Conservation (phyloP, 2,888 invertebrate genomes). For the Agrochola lota region DNA sequence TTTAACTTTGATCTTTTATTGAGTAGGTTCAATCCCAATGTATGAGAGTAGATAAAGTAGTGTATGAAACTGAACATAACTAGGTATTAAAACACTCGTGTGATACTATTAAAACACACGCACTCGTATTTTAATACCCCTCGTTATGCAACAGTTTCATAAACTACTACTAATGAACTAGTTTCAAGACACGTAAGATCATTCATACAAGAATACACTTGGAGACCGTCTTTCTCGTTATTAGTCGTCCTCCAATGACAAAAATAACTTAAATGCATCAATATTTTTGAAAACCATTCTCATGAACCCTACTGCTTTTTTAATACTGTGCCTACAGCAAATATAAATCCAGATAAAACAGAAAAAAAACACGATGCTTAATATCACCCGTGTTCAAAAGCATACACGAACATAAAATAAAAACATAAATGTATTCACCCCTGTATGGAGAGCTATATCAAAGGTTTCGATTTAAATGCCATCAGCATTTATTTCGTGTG, state of each 20-base stretch:
- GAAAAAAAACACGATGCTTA: neutral
- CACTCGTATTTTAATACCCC: no score
- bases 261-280: neutral
- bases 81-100: no score
- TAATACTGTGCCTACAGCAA: neutral
- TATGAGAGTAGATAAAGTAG: no score
- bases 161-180: neutral
- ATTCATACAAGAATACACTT: neutral
- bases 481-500: conserved; percentile 49
- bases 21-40: no score
- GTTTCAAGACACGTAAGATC: neutral
- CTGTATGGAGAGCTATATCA: conserved; percentile 51
- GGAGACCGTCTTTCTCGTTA: neutral
- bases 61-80: no score
- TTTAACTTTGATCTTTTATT: no score
- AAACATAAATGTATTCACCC: conserved; percentile 41
- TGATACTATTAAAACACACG: no score
- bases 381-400: conserved; percentile 17
- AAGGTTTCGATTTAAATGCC: conserved; percentile 67
- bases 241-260: neutral
- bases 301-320: no score
- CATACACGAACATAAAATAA: conserved; percentile 8
- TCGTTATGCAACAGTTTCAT: no score
- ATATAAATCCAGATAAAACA: neutral
- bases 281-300: neutral